Evolutionary conservation across 2,797 vertebrate species (phyloP).

Genomic region (Ptychobarbus kaznakovi): DNA sequence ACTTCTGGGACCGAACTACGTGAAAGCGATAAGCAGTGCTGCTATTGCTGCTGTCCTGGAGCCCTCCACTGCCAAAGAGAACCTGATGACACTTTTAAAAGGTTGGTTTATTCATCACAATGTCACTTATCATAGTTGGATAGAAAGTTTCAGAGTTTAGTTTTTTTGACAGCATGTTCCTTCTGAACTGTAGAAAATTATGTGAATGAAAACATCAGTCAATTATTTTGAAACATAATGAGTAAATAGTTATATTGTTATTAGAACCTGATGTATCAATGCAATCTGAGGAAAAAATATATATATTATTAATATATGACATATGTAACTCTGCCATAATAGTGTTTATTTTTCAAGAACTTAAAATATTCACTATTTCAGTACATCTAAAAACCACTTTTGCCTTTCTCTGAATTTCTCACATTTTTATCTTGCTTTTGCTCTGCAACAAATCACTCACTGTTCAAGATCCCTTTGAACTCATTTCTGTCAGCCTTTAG

Average conservation of each 20-base stretch:
- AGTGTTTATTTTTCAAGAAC: neutral
- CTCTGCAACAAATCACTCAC: slow-evolving; percentile 14
- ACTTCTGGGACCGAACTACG: slow-evolving; percentile 71
- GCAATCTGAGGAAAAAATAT: neutral
- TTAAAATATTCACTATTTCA: neutral
- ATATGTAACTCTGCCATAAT: neutral
- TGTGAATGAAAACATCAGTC: neutral
- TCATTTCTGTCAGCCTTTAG: slow-evolving; percentile 44
- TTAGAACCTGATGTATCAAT: neutral
- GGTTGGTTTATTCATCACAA: slow-evolving; percentile 65
- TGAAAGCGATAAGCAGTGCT: slow-evolving; percentile 64
- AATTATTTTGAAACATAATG: neutral
- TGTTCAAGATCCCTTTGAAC: slow-evolving; percentile 27
- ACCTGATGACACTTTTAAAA: slow-evolving; percentile 81
- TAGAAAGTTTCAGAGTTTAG: neutral
- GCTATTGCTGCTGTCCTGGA: slow-evolving; percentile 68
- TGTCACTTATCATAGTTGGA: neutral
- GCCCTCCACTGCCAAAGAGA: slow-evolving; percentile 73
- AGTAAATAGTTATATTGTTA: neutral
- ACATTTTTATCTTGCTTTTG: slow-evolving; percentile 30
- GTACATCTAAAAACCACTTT: neutral
- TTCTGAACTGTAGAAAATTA: neutral
- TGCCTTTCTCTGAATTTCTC: neutral
- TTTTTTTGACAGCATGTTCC: too few species aligned
- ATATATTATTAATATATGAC: neutral